Evolutionary conservation across 2,113 vertebrate genomes (phyloP).

Genomic region (Pipa parva): DNA sequence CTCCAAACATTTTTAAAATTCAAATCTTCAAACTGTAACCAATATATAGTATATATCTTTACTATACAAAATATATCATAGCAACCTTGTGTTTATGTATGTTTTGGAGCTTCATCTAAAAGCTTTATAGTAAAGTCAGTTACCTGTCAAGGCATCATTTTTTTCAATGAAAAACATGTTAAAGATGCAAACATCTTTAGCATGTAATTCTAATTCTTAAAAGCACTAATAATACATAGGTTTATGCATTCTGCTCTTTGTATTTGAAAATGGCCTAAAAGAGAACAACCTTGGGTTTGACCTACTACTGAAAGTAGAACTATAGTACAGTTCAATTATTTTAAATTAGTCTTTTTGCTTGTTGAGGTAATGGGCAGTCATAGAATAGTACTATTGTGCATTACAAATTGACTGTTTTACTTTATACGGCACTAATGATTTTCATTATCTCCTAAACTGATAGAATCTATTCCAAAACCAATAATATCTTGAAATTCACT

Average conservation of each 20-base stretch:
- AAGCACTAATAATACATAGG: neutral
- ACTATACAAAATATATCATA: no score
- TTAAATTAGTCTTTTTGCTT: conserved; percentile 52
- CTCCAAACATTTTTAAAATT: no score
- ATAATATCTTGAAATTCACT: conserved; percentile 73
- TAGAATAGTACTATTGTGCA: conserved; percentile 47
- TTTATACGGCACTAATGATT: conserved; percentile 64
- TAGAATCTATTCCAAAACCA: conserved; percentile 74
- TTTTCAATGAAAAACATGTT: no score
- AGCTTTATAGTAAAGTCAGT: no score
- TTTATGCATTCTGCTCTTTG: neutral
- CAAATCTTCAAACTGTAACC: no score
- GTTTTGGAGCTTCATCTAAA: no score
- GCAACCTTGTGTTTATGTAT: no score
- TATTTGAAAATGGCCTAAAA: neutral
- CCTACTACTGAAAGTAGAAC: conserved; percentile 18
- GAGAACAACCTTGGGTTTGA: conserved; percentile 31
- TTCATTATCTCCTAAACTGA: conserved; percentile 71
- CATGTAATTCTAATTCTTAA: no score
- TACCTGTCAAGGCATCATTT: no score
- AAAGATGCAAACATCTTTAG: no score
- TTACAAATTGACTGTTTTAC: conserved; percentile 59
- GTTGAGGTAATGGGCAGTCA: conserved; percentile 46
- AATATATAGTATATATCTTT: no score
- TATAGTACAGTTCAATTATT: conserved; percentile 44